Base-by-base conservation (phyloP, 2,888 invertebrate species). In the Synanthedon tipuliformis region DNA sequence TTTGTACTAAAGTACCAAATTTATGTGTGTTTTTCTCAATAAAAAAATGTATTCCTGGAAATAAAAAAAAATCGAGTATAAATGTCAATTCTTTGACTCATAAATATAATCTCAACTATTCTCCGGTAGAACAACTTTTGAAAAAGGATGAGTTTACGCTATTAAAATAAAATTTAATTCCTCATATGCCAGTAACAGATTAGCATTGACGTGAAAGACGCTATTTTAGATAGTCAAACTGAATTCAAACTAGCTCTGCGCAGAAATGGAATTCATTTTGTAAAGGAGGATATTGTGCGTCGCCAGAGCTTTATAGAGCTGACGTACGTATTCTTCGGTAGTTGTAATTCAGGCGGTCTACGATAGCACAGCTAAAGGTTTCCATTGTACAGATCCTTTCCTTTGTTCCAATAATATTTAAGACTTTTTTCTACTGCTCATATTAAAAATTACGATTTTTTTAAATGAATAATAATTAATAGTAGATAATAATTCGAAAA, bases 271-370 rank as follows among this genome's bases (percentile, higher is more conserved):
- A 65, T 69, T 64, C 62, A 64, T 65, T 67, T 71, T 70, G 75
- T 73, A 77, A 73, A 72, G 71, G 68, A 64, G 64, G 62, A 65
- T 67, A 77, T 78, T 77, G 73, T 74, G 69, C 66, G 70, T 63
- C 65, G 68, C 60, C 57, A 61, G 59, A 64, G 70, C 62, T 69
- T 71, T 71, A 75, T 70, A 65, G 73, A 74, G 71, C 75, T 73
- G 67, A 69, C 71, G 73, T 45, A 15, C 34, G 8, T 34, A 34
- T 34, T 34, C 34, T 10, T 34, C 34, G 45, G 45, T 73, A 74
- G 71, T 66, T 64, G 62, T 67, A 65, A 76, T 77, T 75, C 78
- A 76, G 64, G 61, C 63, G 65, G 65, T 65, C 66, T 67, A 62
- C 62, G 61, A 66, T 66, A 65, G 69, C 65, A 64, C 61, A 65